phyloP scores from a whole-genome alignment of 2,888 invertebrate species.

The Acrocyrtus sp. region DNA sequence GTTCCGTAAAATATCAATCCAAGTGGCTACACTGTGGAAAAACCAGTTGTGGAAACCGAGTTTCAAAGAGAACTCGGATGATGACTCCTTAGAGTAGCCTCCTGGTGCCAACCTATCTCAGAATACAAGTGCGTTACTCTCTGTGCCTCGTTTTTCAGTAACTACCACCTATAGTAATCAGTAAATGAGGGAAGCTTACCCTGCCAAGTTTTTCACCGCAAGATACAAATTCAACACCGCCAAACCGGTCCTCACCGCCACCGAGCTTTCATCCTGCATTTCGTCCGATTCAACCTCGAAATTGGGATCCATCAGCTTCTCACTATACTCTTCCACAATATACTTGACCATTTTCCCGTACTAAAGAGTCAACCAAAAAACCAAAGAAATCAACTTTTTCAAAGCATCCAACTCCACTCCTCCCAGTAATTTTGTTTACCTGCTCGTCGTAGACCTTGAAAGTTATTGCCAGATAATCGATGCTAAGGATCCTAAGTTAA shows the following conservation, averaged over 20 bases:
- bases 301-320: constrained; percentile 13
- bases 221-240: constrained; percentile 35
- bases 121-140: too few relatives aligned
- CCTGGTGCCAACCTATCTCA: constrained; percentile 15
- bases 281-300: constrained; percentile 5
- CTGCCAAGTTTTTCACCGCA: constrained; percentile 33
- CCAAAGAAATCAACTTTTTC: not conserved
- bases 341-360: constrained; percentile 47
- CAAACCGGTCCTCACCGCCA: constrained; percentile 9
- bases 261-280: constrained; percentile 22
- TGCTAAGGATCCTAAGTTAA: constrained; percentile 31
- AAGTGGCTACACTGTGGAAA: constrained; percentile 40
- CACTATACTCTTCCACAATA: constrained; percentile 41
- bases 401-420: too few relatives aligned
- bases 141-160: too few relatives aligned
- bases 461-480: constrained; percentile 43
- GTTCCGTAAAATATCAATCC: constrained; percentile 35
- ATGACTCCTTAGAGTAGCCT: not conserved
- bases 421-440: constrained; percentile 11
- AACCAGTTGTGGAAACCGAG: constrained; percentile 37
- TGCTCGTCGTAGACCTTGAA: constrained; percentile 49
- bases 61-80: constrained; percentile 29
- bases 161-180: too few relatives aligned
- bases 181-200: too few relatives aligned
- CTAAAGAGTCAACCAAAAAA: constrained; percentile 17